Evolutionary conservation across 1,140 invertebrate species (phyloP), one percentile per base, ranked within the genome.

Genomic region (Vollenhovia emeryi): DNA sequence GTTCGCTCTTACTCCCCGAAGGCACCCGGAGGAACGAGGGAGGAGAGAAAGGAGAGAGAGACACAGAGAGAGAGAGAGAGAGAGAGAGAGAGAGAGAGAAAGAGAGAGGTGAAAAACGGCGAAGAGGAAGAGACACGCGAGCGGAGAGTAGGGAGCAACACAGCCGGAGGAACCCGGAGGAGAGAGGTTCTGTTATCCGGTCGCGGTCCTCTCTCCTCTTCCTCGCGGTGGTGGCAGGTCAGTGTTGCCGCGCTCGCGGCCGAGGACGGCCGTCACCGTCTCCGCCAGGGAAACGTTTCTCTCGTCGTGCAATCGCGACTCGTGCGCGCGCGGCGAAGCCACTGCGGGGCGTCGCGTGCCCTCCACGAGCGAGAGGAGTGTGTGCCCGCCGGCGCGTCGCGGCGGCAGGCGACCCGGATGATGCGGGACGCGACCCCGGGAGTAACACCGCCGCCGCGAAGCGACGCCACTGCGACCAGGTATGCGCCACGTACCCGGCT

Each of bases 211-310:
- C 71, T 91, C 88, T 90, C 87, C 87, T 90, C 87, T 86, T 66
- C 60, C 76, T 83, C 83, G 40, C 68, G 75, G 78, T 92, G 87
- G 90, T 88, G 92, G 91, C 92, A 93, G 92, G 92, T 93, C 92
- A 93, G 92, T 93, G 91, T 91, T 91, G 88, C 89, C 91, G 80
- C 85, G 86, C 75, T 87, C 85, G 87, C 86, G 86, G 91, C 86
- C 69, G 86, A 60, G 90, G 57, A 88, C 85, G 88, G 91, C 73
- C 40, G 75, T 86, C 57, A 83, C 36, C 59, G 30, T 62, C 30
- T 1, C 30, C n/a, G n/a, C n/a, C 60, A 62, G 60, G 60, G 33
- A 40, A 55, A 30, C 52, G 52, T 62, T 36, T 36, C 33, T 66
- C 52, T 64, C 40, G 52, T n/a, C n/a, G n/a, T n/a, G n/a, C 66